A percentile compares a stretch with the other conserved stretches of the same genome.
Conservation (phyloP, 2,113 vertebrate genomes). For the Fregetta grallaria region DNA sequence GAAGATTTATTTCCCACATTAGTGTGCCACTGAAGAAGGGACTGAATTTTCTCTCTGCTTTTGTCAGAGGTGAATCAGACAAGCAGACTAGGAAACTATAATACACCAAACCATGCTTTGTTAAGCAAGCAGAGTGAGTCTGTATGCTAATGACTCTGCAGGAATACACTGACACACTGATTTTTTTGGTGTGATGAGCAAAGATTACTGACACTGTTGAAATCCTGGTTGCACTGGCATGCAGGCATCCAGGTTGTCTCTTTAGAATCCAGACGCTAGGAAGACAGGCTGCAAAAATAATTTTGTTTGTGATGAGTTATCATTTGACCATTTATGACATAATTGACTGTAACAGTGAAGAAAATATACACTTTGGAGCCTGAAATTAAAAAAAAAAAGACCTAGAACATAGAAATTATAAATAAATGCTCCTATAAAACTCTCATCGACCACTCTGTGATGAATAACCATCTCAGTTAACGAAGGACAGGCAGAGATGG, state of each 20-base stretch:
- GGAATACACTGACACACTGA: slow-evolving; percentile 62
- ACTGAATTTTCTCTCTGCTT: slow-evolving; percentile 27
- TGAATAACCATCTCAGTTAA: not conserved
- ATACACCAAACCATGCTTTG: slow-evolving; percentile 69
- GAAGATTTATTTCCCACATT: slow-evolving; percentile 45
- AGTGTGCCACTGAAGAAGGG: slow-evolving; percentile 18
- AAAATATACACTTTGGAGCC: not conserved
- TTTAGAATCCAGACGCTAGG: slow-evolving; percentile 63
- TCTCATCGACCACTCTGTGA: not conserved
- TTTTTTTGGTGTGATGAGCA: slow-evolving; percentile 69
- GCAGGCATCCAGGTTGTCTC: slow-evolving; percentile 63
- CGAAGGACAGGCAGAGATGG: not conserved
- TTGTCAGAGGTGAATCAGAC: slow-evolving; percentile 65
- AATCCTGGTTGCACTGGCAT: slow-evolving; percentile 71
- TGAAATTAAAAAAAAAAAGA: not conserved
- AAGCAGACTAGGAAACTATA: slow-evolving; percentile 49
- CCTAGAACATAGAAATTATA: not conserved
- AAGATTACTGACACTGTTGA: slow-evolving; percentile 76
- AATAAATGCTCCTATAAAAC: not conserved
- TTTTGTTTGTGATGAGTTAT: slow-evolving; percentile 28
- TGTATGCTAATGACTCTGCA: slow-evolving; percentile 75
- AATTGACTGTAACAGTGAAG: slow-evolving; percentile 15
- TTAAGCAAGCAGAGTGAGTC: slow-evolving; percentile 68
- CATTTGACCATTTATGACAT: slow-evolving; percentile 34
- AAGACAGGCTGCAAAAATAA: slow-evolving; percentile 71